Base-by-base conservation (phyloP, 2,888 invertebrate species). In the Athalia cordata region DNA sequence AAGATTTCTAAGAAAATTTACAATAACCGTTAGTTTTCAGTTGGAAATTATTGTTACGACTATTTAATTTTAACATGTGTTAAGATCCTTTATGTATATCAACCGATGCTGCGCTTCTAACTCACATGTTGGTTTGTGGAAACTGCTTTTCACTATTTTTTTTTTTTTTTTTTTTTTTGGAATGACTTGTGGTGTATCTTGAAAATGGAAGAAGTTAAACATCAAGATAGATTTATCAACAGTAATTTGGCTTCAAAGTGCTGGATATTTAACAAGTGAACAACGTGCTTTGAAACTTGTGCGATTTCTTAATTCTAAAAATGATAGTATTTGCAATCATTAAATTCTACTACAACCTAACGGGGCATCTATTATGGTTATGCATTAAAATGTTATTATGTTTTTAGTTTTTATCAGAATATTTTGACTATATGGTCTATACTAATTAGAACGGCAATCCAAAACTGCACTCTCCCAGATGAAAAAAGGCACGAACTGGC, bases 401-500 rank as follows among this genome's bases (percentile, higher is more conserved):
- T 57, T 59, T 59, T 45, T 3, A 47, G 13, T 72, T 59, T 72
- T 47, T 50, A 59, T 72, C 29, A 72, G 45, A 59, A 47, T 72
- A 45, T 72, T 7, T 47, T 11, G 45, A 13, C 15, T 59, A 72
- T 72, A 66, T 29, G 29, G 29, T 29, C 6, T 64, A 68, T 57
- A 72, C 57, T 72, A 59, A 72, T 72, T 15, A 11, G 52, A 52
- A 81, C 81, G 80, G 81, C 81, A 82, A 81, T 82, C 80, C 80
- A 82, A 83, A 83, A 83, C 82, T 82, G 82, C 84, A 85, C 85
- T 84, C 85, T 88, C 85, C 85, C 87, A 86, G 89, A 85, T 88
- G 89, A 89, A 89, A 85, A 89, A 90, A 89, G 89, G 90, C 89
- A 90, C 90, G 88, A 89, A 89, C 89, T 89, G 89, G 89, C 90